Evolutionary conservation across 1,140 invertebrate species (phyloP), one percentile per base, ranked within the genome.

Genomic region (Drosophila yakuba): DNA sequence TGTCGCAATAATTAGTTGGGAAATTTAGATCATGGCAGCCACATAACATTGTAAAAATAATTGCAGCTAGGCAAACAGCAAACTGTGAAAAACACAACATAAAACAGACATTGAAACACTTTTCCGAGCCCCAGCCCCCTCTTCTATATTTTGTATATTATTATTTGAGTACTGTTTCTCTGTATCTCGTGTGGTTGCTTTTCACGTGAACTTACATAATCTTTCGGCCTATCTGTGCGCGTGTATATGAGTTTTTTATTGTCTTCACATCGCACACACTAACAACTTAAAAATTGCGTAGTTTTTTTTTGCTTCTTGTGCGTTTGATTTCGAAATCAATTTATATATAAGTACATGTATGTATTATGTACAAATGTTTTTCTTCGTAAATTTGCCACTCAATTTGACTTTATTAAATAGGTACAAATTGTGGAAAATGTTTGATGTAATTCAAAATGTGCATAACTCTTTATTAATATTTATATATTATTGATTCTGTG

Each of bases 1-100:
- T 86, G 75, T 77, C 78, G 77, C 83, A 82, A 88, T 77, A 77
- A 80, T 88, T 80, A 83, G 79, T 80, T 83, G 58, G 54, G 58
- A 71, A 80, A 88, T 88, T 73, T 80, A 74, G 79, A 88, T 89
- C 84, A 88, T 88, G 83, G 84, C 80, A 83, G 83, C 72, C 64
- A 74, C 77, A 88, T 64, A 88, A 62, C 63, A 66, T 77, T 88
- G 83, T 88, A 82, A 80, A 74, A 82, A 80, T 77, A 85, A 85
- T 78, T 74, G 58, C 75, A 78, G 68, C 74, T 81, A 82, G 52
- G 36, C 57, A 82, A 78, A 83, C 48, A 56, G 28, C 44, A 57
- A 32, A 78, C 51, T 32, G n/a, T 52, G 43, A 35, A 66, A 78
- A 51, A 17, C 43, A 51, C 38, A 68, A 51, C 28, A 64, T 39